These are phyloP conservation scores for Mus spretus DNA, from an alignment of 2,797 vertebrate species.

Conservation along the genomic window DNA sequence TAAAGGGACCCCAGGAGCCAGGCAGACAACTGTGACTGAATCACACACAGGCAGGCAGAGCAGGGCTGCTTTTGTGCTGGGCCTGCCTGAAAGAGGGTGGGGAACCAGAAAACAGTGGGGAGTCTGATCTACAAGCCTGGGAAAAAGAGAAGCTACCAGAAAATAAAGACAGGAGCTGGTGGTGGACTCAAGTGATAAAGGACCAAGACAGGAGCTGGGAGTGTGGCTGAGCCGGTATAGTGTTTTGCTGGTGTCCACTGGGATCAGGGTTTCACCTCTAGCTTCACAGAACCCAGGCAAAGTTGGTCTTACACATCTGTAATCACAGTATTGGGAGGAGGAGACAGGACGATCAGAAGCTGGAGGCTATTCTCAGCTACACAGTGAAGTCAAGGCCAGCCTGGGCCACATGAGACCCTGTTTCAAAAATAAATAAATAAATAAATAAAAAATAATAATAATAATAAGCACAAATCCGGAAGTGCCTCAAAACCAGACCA, in stretches of 20 bases:
- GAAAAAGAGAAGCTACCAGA: background rate
- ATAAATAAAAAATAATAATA: background rate
- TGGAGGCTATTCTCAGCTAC: background rate
- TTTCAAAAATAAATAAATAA: background rate
- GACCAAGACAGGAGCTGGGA: background rate
- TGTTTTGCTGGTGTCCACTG: background rate
- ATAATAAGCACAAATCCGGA: background rate
- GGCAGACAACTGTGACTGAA: too few species aligned
- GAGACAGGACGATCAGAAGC: background rate
- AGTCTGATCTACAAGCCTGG: background rate
- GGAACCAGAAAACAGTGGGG: background rate
- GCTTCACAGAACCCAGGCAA: background rate
- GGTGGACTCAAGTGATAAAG: background rate
- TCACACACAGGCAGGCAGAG: background rate
- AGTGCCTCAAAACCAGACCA: background rate
- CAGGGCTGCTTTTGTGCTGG: background rate
- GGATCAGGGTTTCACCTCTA: background rate
- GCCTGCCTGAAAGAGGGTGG: background rate
- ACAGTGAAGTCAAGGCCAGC: background rate
- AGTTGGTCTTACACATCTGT: background rate
- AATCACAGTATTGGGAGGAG: background rate
- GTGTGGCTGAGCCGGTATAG: too few species aligned
- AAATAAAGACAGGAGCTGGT: background rate
- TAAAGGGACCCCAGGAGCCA: background rate
- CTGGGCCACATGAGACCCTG: background rate